phyloP scores from a whole-genome alignment of 2,113 vertebrate genomes.

The Chamaea fasciata region DNA sequence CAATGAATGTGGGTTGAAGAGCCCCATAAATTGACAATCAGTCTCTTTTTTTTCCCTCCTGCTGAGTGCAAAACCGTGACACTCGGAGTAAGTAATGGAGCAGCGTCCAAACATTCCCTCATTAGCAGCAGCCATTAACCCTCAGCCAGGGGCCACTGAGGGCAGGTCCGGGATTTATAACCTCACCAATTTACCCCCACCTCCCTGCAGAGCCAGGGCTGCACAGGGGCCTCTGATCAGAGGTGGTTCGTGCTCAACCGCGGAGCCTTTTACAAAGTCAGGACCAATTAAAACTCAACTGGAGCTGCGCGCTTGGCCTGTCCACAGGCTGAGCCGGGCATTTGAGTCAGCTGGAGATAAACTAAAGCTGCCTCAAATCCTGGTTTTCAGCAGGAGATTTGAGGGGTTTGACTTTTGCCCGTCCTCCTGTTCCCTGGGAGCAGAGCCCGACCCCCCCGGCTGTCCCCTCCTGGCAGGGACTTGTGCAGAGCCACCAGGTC shows the following conservation, averaged over 20 bases:
- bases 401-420: fast-evolving
- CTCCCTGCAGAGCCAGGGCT: fast-evolving
- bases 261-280: background rate
- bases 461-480: background rate
- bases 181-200: background rate
- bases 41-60: background rate
- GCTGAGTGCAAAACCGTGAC: background rate
- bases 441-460: background rate
- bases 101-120: background rate
- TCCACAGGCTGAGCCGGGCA: background rate
- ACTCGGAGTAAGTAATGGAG: background rate
- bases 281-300: background rate
- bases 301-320: background rate
- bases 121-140: background rate
- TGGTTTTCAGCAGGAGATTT: background rate
- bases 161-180: background rate
- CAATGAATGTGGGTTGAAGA: background rate
- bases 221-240: background rate
- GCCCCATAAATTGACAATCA: background rate
- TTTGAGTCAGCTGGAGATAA: background rate
- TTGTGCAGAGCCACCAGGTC: background rate
- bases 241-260: background rate
- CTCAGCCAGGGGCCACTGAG: background rate
- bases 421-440: background rate
- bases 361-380: background rate